These are phyloP conservation scores for Prunella himalayana DNA, from an alignment of 2,113 vertebrate species.

Conservation along the genomic window DNA sequence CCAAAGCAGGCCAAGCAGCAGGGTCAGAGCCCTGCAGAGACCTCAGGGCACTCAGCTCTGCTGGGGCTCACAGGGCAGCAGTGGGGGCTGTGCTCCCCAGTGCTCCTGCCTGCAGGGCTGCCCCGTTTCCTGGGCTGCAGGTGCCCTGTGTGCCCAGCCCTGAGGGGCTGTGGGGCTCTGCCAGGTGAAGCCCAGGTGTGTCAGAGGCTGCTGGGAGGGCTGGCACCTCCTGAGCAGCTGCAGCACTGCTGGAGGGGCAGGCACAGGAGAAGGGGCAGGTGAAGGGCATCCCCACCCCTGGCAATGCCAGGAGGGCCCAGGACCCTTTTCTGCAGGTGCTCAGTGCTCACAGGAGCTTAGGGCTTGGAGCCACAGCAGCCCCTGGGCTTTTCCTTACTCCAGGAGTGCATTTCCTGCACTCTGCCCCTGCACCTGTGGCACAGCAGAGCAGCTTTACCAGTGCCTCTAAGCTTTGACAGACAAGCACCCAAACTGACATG, in stretches of 20 bases:
- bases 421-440: neutral
- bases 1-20: neutral
- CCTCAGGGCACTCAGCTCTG: neutral
- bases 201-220: neutral
- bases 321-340: neutral
- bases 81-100: neutral
- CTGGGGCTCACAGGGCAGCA: neutral
- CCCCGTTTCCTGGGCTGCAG: neutral
- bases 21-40: neutral
- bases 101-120: neutral
- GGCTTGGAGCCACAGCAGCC: neutral
- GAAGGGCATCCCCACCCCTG: neutral
- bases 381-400: neutral
- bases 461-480: neutral
- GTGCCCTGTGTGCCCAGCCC: neutral
- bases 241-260: neutral
- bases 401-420: neutral
- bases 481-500: neutral
- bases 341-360: neutral
- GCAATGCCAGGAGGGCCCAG: neutral
- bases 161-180: neutral
- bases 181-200: neutral
- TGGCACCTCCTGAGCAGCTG: neutral
- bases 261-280: neutral
- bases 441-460: neutral